Conservation (phyloP, 2,113 vertebrate species). For the Callithrix jacchus region DNA sequence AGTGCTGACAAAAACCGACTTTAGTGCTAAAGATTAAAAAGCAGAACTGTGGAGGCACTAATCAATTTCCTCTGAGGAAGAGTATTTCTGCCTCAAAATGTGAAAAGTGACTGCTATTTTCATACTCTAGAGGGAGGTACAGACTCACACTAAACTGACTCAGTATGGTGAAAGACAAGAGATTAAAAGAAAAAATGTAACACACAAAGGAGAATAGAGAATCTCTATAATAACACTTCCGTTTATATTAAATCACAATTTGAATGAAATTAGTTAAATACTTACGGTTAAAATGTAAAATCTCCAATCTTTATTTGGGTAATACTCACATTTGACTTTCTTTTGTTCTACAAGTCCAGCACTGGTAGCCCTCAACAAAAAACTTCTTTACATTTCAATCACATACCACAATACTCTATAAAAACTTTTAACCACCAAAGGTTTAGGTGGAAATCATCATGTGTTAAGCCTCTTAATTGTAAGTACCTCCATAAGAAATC, state of each 20-base stretch:
- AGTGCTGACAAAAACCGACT: background rate
- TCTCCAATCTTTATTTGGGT: background rate
- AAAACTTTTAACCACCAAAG: background rate
- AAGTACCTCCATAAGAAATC: background rate
- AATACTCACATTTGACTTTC: background rate
- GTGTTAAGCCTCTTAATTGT: background rate
- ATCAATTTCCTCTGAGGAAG: background rate
- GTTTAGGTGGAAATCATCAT: background rate
- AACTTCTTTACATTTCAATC: slow-evolving; percentile 6
- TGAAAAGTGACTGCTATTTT: background rate
- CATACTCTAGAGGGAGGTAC: slow-evolving; percentile 22
- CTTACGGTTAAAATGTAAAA: background rate
- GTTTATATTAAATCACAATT: background rate
- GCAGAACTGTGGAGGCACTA: background rate
- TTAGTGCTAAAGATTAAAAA: background rate
- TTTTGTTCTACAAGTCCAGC: background rate
- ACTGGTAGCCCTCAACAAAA: background rate
- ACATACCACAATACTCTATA: background rate
- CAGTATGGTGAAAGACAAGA: background rate
- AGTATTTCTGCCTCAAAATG: background rate
- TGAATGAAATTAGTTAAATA: slow-evolving; percentile 14
- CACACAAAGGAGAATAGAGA: background rate
- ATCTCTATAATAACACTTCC: background rate
- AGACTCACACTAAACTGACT: slow-evolving; percentile 6
- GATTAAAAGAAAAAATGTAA: background rate